Percentiles rank a stretch among this genome's conserved stretches.
Conservation (phyloP, 1,140 invertebrate species). For the Lerema accius region DNA sequence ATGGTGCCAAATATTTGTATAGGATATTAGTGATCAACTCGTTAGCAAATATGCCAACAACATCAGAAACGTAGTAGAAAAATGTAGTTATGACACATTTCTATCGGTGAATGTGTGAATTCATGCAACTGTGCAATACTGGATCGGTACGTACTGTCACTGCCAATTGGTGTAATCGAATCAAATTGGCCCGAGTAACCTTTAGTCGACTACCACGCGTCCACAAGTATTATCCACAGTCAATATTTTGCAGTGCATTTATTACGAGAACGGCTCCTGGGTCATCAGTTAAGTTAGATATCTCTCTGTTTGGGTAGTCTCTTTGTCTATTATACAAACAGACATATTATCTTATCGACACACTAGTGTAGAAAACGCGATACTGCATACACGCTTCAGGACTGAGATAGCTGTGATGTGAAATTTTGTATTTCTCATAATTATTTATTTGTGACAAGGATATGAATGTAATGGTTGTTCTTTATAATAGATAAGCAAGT, state of each 20-base stretch:
- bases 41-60: slow-evolving; percentile 5
- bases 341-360: slow-evolving; percentile 67
- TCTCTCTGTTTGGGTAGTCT: slow-evolving; percentile 48
- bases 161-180: slow-evolving; percentile 63
- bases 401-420: slow-evolving; percentile 55
- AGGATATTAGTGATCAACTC: slow-evolving; percentile 6
- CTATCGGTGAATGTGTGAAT: slow-evolving; percentile 26
- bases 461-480: slow-evolving; percentile 25
- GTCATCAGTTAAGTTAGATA: slow-evolving; percentile 39
- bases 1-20: slow-evolving; percentile 25
- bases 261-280: slow-evolving; percentile 27
- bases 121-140: slow-evolving; percentile 35
- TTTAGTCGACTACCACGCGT: slow-evolving; percentile 35
- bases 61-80: neutral
- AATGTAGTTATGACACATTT: neutral
- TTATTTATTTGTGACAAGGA: slow-evolving; percentile 35
- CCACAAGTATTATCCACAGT: slow-evolving; percentile 35
- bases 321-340: slow-evolving; percentile 66
- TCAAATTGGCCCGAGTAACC: slow-evolving; percentile 42
- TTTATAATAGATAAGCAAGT: neutral
- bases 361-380: slow-evolving; percentile 62
- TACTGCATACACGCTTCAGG: slow-evolving; percentile 53
- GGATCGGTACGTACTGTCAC: slow-evolving; percentile 42
- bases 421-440: slow-evolving; percentile 30
- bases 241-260: slow-evolving; percentile 37